Evolutionary conservation across 2,888 invertebrate species (phyloP).

Genomic region (Hypselothyrea guttata): DNA sequence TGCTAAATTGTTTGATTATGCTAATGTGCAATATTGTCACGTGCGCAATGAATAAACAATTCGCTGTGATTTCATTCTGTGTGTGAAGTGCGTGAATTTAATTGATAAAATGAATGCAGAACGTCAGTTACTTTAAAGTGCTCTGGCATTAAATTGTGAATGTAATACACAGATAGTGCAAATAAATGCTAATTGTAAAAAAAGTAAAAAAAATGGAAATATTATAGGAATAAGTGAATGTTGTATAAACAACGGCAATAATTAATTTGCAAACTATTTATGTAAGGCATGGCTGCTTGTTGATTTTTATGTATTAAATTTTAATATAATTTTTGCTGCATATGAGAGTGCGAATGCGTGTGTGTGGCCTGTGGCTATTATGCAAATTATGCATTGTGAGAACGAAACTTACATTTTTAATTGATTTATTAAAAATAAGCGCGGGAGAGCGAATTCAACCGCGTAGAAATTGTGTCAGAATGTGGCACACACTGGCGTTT

Average conservation of each 20-base stretch:
- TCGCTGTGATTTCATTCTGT: constrained; percentile 5
- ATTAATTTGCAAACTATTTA: constrained; percentile 61
- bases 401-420: constrained; percentile 72
- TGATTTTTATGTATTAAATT: not conserved
- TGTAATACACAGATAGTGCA: constrained; percentile 17
- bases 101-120: constrained; percentile 12
- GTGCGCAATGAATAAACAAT: constrained; percentile 16
- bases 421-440: constrained; percentile 45
- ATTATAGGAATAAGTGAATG: constrained; percentile 9
- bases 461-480: constrained; percentile 50
- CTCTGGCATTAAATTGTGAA: constrained; percentile 15
- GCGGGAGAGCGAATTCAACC: not conserved
- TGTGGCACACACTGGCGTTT: constrained; percentile 37
- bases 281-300: constrained; percentile 16
- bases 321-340: constrained; percentile 7
- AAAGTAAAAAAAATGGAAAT: not conserved
- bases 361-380: constrained; percentile 42
- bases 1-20: constrained; percentile 17
- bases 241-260: constrained; percentile 37
- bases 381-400: constrained; percentile 67
- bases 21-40: constrained; percentile 16
- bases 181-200: not conserved
- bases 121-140: constrained; percentile 11
- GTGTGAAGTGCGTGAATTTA: constrained; percentile 7
- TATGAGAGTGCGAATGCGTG: constrained; percentile 3